Evolutionary conservation across 2,888 invertebrate genomes (phyloP).

Genomic region (Diaprepes abbreviatus): DNA sequence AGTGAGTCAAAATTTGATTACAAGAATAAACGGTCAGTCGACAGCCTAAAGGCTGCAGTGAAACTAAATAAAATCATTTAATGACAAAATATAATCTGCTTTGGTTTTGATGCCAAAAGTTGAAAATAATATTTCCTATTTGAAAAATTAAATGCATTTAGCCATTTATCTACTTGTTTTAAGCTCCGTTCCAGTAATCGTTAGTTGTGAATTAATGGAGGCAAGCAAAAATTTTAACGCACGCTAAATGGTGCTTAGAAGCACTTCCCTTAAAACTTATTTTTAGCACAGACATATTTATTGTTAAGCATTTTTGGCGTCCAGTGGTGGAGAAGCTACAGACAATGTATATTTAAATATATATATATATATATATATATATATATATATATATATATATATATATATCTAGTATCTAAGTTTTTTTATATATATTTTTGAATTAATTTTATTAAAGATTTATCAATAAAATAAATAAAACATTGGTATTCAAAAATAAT

Average conservation of each 20-base stretch:
- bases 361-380: too few relatives aligned
- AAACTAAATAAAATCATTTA: too few relatives aligned
- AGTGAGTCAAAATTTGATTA: too few relatives aligned
- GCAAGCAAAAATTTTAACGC: conserved; percentile 5
- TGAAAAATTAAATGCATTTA: conserved; percentile 8
- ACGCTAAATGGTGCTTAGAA: conserved; percentile 22
- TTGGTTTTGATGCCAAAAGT: background rate
- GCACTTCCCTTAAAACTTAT: conserved; percentile 14
- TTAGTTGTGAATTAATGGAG: conserved; percentile 10
- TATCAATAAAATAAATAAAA: too few relatives aligned
- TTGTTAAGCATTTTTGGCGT: background rate
- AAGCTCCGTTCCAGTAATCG: background rate
- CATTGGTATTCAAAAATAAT: too few relatives aligned
- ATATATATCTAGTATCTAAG: too few relatives aligned
- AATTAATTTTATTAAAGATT: too few relatives aligned
- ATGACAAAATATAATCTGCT: background rate
- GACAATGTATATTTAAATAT: too few relatives aligned
- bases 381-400: too few relatives aligned
- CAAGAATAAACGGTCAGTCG: too few relatives aligned
- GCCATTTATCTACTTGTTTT: conserved; percentile 5
- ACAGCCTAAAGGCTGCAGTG: too few relatives aligned
- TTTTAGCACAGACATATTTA: conserved; percentile 18
- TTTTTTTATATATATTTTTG: too few relatives aligned
- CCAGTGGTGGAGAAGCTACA: conserved; percentile 1
- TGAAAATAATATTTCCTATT: background rate